Conservation (phyloP, 2,113 vertebrate genomes). For the Lycocorax pyrrhopterus region DNA sequence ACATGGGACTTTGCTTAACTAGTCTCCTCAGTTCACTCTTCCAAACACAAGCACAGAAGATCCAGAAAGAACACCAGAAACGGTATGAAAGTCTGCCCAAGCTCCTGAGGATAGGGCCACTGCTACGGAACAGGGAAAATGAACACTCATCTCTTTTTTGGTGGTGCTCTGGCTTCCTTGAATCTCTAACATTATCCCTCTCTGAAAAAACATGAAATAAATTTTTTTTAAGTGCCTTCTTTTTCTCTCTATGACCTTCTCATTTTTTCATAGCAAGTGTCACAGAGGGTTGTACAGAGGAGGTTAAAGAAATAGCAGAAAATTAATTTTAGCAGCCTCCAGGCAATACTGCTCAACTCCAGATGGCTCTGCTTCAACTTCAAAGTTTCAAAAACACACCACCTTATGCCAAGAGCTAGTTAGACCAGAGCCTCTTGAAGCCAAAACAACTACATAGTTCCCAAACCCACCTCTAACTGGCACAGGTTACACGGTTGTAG, state of each 20-base stretch:
- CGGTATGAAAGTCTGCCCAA: neutral
- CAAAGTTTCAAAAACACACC: neutral
- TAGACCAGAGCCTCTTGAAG: neutral
- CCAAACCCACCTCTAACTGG: neutral
- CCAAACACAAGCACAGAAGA: neutral
- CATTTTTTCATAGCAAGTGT: neutral
- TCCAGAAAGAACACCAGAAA: neutral
- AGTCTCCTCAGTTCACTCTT: neutral
- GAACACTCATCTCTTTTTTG: neutral
- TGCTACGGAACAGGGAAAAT: neutral
- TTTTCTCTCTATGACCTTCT: neutral
- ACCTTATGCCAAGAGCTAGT: neutral
- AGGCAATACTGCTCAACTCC: neutral
- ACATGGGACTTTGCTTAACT: neutral
- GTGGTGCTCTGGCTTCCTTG: neutral
- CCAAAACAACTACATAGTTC: neutral
- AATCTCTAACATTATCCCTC: neutral
- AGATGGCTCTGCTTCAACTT: neutral
- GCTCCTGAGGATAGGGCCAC: neutral
- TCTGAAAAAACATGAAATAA: neutral
- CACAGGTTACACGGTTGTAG: neutral
- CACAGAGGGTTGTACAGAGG: neutral
- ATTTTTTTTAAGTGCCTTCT: neutral
- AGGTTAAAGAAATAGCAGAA: neutral
- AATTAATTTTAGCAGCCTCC: neutral